Evolutionary conservation across 2,113 vertebrate species (phyloP).

Genomic region (Mastomys natalensis): DNA sequence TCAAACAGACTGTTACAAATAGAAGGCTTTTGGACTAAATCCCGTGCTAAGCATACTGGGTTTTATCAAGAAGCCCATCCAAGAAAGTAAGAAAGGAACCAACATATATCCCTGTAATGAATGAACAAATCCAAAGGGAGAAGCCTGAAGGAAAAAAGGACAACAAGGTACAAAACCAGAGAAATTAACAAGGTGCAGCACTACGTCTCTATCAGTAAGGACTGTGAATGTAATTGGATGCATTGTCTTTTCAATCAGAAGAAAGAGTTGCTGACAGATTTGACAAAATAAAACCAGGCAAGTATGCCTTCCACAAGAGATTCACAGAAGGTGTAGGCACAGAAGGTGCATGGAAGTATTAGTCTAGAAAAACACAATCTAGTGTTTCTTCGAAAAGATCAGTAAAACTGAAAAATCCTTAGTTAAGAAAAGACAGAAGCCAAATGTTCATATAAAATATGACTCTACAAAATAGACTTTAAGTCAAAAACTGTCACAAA

Average conservation of each 20-base stretch:
- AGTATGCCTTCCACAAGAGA: not conserved
- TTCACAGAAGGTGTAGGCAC: not conserved
- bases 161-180: not conserved
- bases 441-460: not conserved
- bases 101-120: not conserved
- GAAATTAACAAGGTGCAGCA: not conserved
- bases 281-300: not conserved
- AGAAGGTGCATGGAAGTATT: not conserved
- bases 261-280: not conserved
- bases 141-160: not conserved
- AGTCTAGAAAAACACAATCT: too few relatives aligned
- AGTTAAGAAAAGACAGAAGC: not conserved
- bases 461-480: not conserved
- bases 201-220: not conserved
- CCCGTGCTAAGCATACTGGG: not conserved
- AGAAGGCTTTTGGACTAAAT: not conserved
- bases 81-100: not conserved
- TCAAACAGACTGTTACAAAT: not conserved
- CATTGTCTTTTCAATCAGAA: not conserved
- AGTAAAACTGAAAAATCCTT: not conserved
- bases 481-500: not conserved
- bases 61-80: not conserved
- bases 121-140: not conserved
- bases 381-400: not conserved
- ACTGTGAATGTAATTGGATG: not conserved